phyloP scores from a whole-genome alignment of 2,888 invertebrate species.

The Hymenopus coronatus region DNA sequence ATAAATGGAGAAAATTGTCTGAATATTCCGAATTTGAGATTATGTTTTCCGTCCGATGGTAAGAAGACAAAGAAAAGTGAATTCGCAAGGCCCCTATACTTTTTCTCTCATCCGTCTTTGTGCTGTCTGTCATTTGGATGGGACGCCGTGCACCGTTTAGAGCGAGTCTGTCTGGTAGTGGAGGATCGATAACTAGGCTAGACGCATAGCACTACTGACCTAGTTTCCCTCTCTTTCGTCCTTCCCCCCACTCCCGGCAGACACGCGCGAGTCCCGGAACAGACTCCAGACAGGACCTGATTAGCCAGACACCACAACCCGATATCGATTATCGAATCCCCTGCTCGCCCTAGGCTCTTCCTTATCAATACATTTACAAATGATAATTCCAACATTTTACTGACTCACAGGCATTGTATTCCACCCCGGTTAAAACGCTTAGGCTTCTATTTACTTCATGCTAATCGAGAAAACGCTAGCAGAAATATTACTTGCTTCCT shows the following conservation, averaged over 20 bases:
- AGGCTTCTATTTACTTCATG: too few species aligned
- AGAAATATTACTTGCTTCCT: too few species aligned
- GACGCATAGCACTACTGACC: conserved; percentile 33
- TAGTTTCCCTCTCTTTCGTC: conserved; percentile 23
- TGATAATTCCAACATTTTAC: background rate
- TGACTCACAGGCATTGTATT: too few species aligned
- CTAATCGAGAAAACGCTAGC: too few species aligned
- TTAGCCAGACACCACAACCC: conserved; percentile 2
- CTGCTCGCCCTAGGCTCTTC: background rate
- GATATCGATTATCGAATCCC: background rate
- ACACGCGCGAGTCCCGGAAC: conserved; percentile 44
- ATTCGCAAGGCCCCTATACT: background rate
- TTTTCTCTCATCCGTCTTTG: background rate
- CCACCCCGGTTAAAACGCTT: too few species aligned
- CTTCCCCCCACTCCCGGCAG: conserved; percentile 50
- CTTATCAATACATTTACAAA: background rate
- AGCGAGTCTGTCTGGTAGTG: background rate
- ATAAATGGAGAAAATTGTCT: too few species aligned
- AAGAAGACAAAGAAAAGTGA: background rate
- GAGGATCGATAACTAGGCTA: conserved; percentile 32
- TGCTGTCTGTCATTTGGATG: background rate
- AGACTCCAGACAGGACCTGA: background rate
- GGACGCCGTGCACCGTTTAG: background rate
- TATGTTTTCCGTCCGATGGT: too few species aligned
- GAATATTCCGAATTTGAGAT: too few species aligned